phyloP scores from a whole-genome alignment of 2,113 vertebrate species.

The Macquaria australasica region DNA sequence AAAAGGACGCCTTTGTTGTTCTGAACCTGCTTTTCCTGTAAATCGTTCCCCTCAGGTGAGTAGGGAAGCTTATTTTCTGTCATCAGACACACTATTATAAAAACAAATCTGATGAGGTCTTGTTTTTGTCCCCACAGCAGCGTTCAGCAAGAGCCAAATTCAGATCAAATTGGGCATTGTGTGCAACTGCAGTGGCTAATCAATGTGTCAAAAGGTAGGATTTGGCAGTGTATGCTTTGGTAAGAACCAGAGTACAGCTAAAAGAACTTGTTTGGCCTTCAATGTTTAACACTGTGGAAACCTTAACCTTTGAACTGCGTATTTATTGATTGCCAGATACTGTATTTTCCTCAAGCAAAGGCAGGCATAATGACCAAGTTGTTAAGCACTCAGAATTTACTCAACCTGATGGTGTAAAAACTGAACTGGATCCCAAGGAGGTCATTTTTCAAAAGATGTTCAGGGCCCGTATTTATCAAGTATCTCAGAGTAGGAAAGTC shows the following conservation, averaged over 20 bases:
- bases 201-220: background rate
- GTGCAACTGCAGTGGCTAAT: background rate
- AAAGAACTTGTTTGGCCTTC: background rate
- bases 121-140: background rate
- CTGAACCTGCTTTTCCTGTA: background rate
- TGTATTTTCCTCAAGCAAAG: background rate
- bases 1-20: background rate
- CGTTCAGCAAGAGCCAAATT: conserved; percentile 13
- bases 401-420: background rate
- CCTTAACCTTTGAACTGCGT: conserved; percentile 15
- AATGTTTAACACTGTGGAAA: background rate
- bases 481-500: background rate
- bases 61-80: conserved; percentile 14
- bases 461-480: background rate
- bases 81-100: conserved; percentile 19
- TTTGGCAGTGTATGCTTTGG: background rate
- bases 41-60: background rate
- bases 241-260: background rate
- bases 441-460: background rate
- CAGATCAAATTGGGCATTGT: background rate
- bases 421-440: background rate
- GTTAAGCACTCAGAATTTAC: background rate
- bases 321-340: background rate
- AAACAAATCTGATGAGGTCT: background rate
- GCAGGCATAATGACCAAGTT: background rate